Evolutionary conservation across 1,140 invertebrate species (phyloP), one percentile per base, ranked within the genome.

Genomic region (Lasioglossum baleicum): DNA sequence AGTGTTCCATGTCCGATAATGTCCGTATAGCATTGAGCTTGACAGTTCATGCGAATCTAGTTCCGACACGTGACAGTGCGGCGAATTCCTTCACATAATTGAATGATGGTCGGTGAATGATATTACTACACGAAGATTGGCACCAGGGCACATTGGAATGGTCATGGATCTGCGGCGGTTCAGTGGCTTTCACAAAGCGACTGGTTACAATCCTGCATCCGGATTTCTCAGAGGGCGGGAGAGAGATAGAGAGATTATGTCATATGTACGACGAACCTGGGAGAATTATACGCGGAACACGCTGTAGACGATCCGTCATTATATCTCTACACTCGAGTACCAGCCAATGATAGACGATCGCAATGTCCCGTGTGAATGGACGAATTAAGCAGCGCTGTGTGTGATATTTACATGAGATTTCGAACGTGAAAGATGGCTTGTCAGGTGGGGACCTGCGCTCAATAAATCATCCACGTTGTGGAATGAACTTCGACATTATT

Each of bases 51-150:
- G 61, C 74, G 81, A 74, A 83, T 84, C 81, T 60, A 72, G 80
- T 73, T 53, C 44, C 76, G 70, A 61, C 72, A 76, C 76, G 81
- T 82, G 81, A 81, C 79, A 75, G 78, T 74, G 53, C 81, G 61
- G 60, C 68, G 73, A 76, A 83, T 76, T 70, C 76, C 73, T 76
- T 73, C 71, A 75, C 80, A 67, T 89, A 91, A 91, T 91, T 91
- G 89, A 90, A 91, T 90, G 88, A 90, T 89, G 86, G 70, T 83
- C 81, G 73, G 79, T 82, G 83, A 88, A 89, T 88, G 87, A 90
- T 90, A 88, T 90, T 90, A 90, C 86, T 87, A 84, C 71, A 83
- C 80, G 83, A 81, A 89, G 84, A 91, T 90, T 88, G 82, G 75
- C 87, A 89, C 70, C 31, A 67, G 82, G 80, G 83, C 75, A 89